Percentiles rank a stretch among this genome's conserved stretches.
Conservation (phyloP, 1,140 invertebrate genomes). For the Parapsyche elsis region DNA sequence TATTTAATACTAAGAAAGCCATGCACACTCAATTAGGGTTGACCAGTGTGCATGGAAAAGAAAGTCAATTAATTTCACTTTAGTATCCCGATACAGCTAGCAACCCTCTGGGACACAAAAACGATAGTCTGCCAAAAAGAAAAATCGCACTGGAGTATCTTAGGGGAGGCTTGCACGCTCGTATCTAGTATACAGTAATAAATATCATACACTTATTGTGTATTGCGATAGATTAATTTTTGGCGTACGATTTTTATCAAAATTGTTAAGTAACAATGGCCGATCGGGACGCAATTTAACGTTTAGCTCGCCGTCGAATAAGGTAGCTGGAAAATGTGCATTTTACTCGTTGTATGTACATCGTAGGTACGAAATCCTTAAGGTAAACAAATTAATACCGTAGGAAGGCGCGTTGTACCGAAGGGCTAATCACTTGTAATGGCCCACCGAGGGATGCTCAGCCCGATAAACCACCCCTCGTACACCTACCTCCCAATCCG, state of each 20-base stretch:
- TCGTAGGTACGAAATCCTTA: conserved; percentile 35
- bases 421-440: conserved; percentile 55
- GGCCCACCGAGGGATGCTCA: conserved; percentile 48
- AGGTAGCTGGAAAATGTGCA: background rate
- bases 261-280: too few species aligned
- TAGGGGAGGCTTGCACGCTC: background rate
- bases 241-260: too few species aligned
- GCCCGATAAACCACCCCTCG: conserved; percentile 36
- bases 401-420: conserved; percentile 46
- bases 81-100: background rate
- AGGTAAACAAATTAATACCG: conserved; percentile 46
- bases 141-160: conserved; percentile 2
- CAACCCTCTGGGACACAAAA: conserved; percentile 27
- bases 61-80: conserved; percentile 45
- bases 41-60: conserved; percentile 12
- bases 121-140: conserved; percentile 30
- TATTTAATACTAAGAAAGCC: background rate
- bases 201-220: too few species aligned
- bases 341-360: background rate
- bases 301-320: too few species aligned
- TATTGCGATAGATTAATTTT: too few species aligned
- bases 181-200: too few species aligned
- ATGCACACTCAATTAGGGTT: conserved; percentile 4
- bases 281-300: too few species aligned
- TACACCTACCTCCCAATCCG: conserved; percentile 22